Base-by-base conservation (phyloP, 2,113 vertebrate species). In the Vimba vimba region DNA sequence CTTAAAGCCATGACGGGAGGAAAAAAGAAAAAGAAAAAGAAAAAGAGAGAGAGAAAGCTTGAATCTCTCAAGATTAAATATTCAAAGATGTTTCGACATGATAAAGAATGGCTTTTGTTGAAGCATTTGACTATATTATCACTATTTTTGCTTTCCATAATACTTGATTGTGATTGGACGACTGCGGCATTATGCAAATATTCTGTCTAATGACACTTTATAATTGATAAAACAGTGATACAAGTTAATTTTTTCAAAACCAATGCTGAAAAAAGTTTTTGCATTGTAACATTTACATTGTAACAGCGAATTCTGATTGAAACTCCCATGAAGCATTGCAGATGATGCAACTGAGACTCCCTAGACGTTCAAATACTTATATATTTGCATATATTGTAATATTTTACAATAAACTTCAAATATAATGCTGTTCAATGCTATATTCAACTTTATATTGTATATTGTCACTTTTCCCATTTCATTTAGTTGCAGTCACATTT, bases 81-180 rank as follows among this genome's bases (percentile, higher is more conserved):
- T 45, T 62, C 59, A 30, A 47, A 47, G 39, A 15, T 68, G 60
- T 82, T 68, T 68, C 68, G 79, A 27, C 79, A 82, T 82, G 62
- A 82, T 68, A 25, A 52, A 50, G 25, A 68, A 68, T 5, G 9
- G 15, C 10, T 30, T 50, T 50, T 66, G 43, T 50, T 5, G 11
- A 68, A 52, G 25, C 9, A 68, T 66, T 57, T 57, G 55, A 21
- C 55, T 57, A 6, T 21, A 2, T 57, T 23, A 57, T 66, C 25
- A 66, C 62, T 66, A 47, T 25, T 27, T 71, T 71, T 23, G 68
- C 33, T 60, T 60, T 36, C 12, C 6, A 39, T 11, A 55, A n/a
- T 60, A 39, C 19, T 36, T 78, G 0, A 59, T 8, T 36, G 9
- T 59, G 76, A 78, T n/a, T 78, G 52, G 47, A 52, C 73, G 47